phyloP scores from a whole-genome alignment of 2,113 vertebrate genomes.

The Eubucco bourcierii region DNA sequence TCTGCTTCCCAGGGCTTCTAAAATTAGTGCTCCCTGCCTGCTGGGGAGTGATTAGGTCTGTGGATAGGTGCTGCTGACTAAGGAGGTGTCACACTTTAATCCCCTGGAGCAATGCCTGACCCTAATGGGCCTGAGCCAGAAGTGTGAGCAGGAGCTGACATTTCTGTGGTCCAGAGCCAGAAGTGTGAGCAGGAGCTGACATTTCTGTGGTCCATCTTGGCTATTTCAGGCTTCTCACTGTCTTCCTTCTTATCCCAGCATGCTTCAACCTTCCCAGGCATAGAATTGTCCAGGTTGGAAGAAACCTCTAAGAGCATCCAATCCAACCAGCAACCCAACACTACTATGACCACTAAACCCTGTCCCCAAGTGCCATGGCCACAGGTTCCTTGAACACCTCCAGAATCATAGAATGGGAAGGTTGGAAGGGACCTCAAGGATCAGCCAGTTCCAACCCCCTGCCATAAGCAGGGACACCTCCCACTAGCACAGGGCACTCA shows the following conservation, averaged over 20 bases:
- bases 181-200: background rate
- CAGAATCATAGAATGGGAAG: no score
- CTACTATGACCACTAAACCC: no score
- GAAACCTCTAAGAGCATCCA: no score
- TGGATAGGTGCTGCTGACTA: conserved; percentile 40
- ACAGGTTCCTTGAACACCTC: no score
- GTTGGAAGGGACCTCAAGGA: no score
- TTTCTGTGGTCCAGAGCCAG: background rate
- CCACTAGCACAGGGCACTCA: no score
- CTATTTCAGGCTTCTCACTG: rapidly evolving
- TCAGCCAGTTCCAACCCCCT: no score
- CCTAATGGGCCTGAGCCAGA: background rate
- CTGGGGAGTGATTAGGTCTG: background rate
- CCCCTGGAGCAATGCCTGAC: background rate
- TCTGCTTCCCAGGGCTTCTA: conserved; percentile 53
- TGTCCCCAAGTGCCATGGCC: no score
- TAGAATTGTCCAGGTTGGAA: no score
- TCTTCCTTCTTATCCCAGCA: background rate
- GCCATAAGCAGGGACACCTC: no score
- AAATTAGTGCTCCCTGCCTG: conserved; percentile 52
- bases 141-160: background rate
- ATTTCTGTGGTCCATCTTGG: no score
- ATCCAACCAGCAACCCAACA: background rate
- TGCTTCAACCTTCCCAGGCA: background rate
- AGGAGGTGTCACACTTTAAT: conserved; percentile 34